These are phyloP conservation scores for Porites evermanni DNA, from an alignment of 92 coral and sea anemone species.

Conservation along the genomic window DNA sequence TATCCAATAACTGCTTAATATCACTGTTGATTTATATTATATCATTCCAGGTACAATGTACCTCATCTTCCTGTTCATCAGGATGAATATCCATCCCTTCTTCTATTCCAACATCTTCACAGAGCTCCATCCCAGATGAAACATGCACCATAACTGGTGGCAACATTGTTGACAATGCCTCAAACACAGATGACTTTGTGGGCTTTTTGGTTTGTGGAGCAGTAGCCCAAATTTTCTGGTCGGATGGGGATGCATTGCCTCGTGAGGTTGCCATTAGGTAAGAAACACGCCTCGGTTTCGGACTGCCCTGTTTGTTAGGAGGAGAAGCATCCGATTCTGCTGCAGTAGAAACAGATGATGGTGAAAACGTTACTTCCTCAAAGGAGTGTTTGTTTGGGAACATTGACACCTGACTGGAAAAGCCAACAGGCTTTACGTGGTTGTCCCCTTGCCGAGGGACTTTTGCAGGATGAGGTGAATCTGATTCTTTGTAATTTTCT, in stretches of 20 bases:
- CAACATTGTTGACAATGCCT: slow-evolving; percentile 61
- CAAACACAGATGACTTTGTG: slow-evolving; percentile 47
- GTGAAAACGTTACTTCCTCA: slow-evolving; percentile 40
- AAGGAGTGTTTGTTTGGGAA: slow-evolving; percentile 53
- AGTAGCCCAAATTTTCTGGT: slow-evolving; percentile 42
- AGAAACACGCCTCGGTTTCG: slow-evolving; percentile 83
- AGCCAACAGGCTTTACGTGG: slow-evolving; percentile 12
- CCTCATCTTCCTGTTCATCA: slow-evolving; percentile 52
- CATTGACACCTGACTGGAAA: slow-evolving; percentile 66
- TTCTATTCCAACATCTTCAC: slow-evolving; percentile 59
- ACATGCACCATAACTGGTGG: slow-evolving; percentile 82
- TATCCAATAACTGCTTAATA: slow-evolving; percentile 14
- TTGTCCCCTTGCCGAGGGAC: slow-evolving; percentile 58
- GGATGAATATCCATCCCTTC: slow-evolving; percentile 35
- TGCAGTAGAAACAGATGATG: slow-evolving; percentile 20
- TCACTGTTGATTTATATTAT: background rate
- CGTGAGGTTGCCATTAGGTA: slow-evolving; percentile 92
- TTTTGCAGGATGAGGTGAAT: slow-evolving; percentile 58
- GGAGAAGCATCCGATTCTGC: slow-evolving; percentile 35
- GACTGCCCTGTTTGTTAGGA: slow-evolving; percentile 47
- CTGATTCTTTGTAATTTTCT: slow-evolving; percentile 1
- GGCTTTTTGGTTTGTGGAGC: slow-evolving; percentile 37
- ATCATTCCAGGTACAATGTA: background rate
- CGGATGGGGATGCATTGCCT: slow-evolving; percentile 11
- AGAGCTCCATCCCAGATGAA: slow-evolving; percentile 74